phyloP scores from a whole-genome alignment of 2,888 invertebrate genomes.

The Ennomos fuscantarius region DNA sequence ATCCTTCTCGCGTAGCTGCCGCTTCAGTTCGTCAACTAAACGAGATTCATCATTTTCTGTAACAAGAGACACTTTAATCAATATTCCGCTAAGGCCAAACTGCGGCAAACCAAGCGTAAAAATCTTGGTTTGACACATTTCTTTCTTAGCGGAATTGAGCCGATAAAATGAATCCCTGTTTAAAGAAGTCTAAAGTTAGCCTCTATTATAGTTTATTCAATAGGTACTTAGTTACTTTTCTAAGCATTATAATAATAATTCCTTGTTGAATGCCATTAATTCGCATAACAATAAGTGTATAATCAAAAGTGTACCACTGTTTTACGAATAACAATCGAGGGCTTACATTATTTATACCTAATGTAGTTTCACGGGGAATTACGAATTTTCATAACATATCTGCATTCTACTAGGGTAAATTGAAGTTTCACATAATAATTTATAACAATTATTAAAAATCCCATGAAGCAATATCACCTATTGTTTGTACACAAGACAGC shows the following conservation, averaged over 20 bases:
- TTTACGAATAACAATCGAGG: too few relatives aligned
- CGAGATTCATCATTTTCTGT: slow-evolving; percentile 79
- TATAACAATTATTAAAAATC: slow-evolving; percentile 28
- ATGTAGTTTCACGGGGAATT: too few relatives aligned
- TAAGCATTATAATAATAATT: too few relatives aligned
- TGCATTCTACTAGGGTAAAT: slow-evolving; percentile 23
- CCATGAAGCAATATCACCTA: slow-evolving; percentile 28
- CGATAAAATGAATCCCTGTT: neutral
- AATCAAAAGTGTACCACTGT: too few relatives aligned
- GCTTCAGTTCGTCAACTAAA: slow-evolving; percentile 92
- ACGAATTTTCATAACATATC: too few relatives aligned
- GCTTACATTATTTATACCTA: too few relatives aligned
- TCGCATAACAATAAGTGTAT: too few relatives aligned
- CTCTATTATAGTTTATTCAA: too few relatives aligned
- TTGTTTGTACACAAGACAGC: slow-evolving; percentile 31
- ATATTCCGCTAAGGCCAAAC: slow-evolving; percentile 23
- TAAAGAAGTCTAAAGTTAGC: too few relatives aligned
- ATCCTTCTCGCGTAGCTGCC: slow-evolving; percentile 97
- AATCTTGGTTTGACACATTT: slow-evolving; percentile 5
- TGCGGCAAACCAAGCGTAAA: slow-evolving; percentile 8
- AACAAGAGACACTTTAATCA: slow-evolving; percentile 45
- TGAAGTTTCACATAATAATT: slow-evolving; percentile 31
- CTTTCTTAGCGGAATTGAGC: slow-evolving; percentile 26
- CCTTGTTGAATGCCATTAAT: neutral
- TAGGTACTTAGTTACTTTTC: too few relatives aligned